Evolutionary conservation across 2,113 vertebrate species (phyloP), one percentile per base, ranked within the genome.

Genomic region (Poecilia latipinna): DNA sequence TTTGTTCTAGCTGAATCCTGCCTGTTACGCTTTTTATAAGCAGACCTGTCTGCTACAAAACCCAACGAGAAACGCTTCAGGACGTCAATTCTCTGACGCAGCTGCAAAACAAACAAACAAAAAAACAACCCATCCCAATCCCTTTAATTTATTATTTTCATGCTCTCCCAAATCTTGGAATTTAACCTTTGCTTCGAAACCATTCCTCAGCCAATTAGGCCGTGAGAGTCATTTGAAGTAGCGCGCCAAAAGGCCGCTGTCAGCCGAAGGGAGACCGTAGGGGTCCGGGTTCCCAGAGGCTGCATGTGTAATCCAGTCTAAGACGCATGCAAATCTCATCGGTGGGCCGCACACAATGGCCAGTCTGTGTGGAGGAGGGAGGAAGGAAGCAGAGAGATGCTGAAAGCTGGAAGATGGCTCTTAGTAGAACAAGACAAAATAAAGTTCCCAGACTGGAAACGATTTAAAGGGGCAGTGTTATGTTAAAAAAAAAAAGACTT

Each of bases 311-410:
- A 95, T 94, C 93, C 93, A 91, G 89, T 86, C 91, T 93, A 95
- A 94, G 93, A 93, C 42, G 91, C 92, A 93, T 94, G 94, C 93
- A 94, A 94, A 95, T 95, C 94, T 93, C 90, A 94, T 94, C 93
- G 91, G 84, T 86, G 91, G 91, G 86, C 91, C 87, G 75, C 83
- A 89, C 92, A 95, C 94, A 95, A 94, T 93, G 90, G 89, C 79
- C 83, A 78, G 93, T 88, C 90, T 95, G 92, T 94, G 89, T 85
- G 75, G 66, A 75, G 80, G 65, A 74, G 74, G 74, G 80, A 68
- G 78, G 76, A 13, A 17, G 22, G 26, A 62, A 24, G 72, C 51
- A 42, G 66, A 37, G 69, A 54, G 74, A 33, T 63, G 65, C 68
- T 54, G 63, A 78, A 76, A 66, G 80, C 78, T 85, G 78, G 64